Conservation (phyloP, 1,140 invertebrate species). For the Subanguina moxae region DNA sequence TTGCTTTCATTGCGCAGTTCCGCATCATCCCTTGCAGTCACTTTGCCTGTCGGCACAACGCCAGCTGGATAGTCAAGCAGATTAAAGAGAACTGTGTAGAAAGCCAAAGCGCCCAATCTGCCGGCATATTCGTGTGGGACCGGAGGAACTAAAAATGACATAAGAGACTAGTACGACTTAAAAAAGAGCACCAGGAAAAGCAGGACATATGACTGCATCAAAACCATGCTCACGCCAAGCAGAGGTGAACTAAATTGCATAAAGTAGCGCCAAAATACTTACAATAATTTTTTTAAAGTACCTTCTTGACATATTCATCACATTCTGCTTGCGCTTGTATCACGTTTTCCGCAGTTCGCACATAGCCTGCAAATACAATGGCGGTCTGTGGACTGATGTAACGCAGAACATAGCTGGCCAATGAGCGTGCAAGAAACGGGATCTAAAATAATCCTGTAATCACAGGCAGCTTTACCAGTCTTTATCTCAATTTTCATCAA, state of each 20-base stretch:
- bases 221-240: constrained; percentile 42
- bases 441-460: too few species aligned
- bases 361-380: neutral
- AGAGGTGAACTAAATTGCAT: constrained; percentile 38
- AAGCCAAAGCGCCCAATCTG: constrained; percentile 24
- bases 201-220: constrained; percentile 50
- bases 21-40: constrained; percentile 30
- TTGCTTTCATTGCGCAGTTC: constrained; percentile 31
- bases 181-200: constrained; percentile 31
- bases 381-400: neutral
- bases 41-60: constrained; percentile 33
- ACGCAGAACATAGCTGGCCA: constrained; percentile 3
- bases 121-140: neutral
- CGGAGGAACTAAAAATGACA: constrained; percentile 1
- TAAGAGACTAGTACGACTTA: too few species aligned
- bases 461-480: too few species aligned
- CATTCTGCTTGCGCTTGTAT: constrained; percentile 23
- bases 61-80: constrained; percentile 46
- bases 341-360: constrained; percentile 38
- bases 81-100: constrained; percentile 48
- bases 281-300: constrained; percentile 6
- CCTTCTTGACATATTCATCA: constrained; percentile 30
- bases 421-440: neutral
- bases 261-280: neutral
- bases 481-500: too few species aligned